These are phyloP conservation scores for Passer domesticus DNA, from an alignment of 2,113 vertebrate species.

Conservation along the genomic window DNA sequence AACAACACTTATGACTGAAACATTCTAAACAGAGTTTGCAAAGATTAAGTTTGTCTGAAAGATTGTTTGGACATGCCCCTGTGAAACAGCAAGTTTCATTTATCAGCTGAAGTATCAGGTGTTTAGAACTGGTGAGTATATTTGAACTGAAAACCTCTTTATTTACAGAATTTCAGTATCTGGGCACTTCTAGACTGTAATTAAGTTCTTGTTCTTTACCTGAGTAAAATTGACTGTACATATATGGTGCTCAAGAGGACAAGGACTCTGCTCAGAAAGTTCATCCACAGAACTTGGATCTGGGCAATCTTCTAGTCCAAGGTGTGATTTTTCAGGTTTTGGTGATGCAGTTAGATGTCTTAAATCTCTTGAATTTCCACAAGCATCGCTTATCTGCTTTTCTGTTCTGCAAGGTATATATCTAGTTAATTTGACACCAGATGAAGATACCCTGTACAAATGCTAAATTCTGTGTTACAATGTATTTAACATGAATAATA, in stretches of 20 bases:
- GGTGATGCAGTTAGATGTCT: not conserved
- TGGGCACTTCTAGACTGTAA: not conserved
- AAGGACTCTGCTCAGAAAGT: not conserved
- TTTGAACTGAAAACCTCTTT: not conserved
- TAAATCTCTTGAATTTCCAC: not conserved
- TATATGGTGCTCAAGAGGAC: not conserved
- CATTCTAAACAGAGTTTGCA: not conserved
- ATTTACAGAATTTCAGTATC: not conserved
- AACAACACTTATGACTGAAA: not conserved
- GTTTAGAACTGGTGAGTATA: not conserved
- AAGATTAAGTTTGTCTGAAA: not conserved
- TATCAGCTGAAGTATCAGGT: not conserved
- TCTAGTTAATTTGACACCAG: not conserved
- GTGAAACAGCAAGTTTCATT: not conserved
- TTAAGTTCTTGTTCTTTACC: constrained; percentile 57
- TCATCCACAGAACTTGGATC: not conserved
- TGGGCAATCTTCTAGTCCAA: not conserved
- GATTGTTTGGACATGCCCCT: not conserved
- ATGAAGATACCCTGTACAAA: not conserved
- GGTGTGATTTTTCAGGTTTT: not conserved
- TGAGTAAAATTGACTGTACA: not conserved
- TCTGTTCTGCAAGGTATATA: constrained; percentile 55
- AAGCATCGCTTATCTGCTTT: not conserved
- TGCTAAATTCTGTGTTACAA: not conserved
- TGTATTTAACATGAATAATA: not conserved